Evolutionary conservation across 2,797 vertebrate genomes (phyloP), one percentile per base, ranked within the genome.

Genomic region (Paedocypris micromegethes): DNA sequence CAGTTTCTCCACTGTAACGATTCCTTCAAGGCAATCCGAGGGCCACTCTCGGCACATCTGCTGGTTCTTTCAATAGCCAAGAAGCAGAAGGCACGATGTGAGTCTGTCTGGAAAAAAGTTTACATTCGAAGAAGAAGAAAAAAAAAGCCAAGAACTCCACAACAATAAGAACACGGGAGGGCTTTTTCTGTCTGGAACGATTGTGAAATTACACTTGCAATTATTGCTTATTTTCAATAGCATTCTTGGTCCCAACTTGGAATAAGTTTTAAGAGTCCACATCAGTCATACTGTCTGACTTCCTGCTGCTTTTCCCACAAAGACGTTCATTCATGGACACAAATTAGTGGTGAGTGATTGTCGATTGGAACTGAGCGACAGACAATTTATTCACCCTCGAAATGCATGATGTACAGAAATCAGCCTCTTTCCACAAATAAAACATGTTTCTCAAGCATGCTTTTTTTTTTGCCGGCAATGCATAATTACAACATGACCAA

Each of bases 211-310:
- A 45, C 58, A 49, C 38, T 44, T 49, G 54, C 43, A 45, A 75
- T 75, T 64, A 59, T 52, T 56, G 55, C 4, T 50, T 45, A 59
- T 75, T 72, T 75, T 66, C 72, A 41, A 66, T 57, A 58, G 52
- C 66, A 41, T 70, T 67, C 41, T 44, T 69, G 44, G 58, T 67
- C 54, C 57, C 62, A 51, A 45, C 51, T 64, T 64, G 49, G n/a
- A 47, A 57, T 9, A 59, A 67, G 37, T 9, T 41, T 3, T 64
- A 45, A 46, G 64, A 72, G 71, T 53, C 45, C 43, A 49, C 50
- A 52, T 59, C 58, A 64, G 68, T 71, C 54, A 50, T 7, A 38
- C n/a, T 51, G 47, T 9, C 38, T 62, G 71, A 70, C 1, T 43
- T 58, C 58, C 64, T 64, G 71, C 61, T 69, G 72, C 5, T 71